Conservation (phyloP, 2,888 invertebrate genomes). For the Philhelius pedissequus region DNA sequence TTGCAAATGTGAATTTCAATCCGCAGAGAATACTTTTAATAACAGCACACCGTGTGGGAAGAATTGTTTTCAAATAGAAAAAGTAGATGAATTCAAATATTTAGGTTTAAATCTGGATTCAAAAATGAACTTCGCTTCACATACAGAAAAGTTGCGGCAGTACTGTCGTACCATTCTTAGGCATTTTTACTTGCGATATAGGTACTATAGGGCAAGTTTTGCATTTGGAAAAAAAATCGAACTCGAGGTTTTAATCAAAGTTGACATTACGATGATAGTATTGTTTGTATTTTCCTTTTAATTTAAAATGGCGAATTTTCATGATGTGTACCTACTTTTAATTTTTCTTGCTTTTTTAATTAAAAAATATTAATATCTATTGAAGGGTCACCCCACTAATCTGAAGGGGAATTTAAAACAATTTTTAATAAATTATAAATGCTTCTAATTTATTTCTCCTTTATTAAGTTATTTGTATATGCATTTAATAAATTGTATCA, state of each 20-base stretch:
- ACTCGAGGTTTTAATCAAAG: too few species aligned
- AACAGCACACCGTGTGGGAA: neutral
- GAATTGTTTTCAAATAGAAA: neutral
- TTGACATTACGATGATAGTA: too few species aligned
- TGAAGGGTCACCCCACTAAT: too few species aligned
- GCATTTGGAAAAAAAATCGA: too few species aligned
- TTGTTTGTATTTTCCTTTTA: too few species aligned
- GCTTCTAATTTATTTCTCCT: neutral
- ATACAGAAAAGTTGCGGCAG: neutral
- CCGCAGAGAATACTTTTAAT: neutral
- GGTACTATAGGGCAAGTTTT: too few species aligned
- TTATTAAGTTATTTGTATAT: neutral
- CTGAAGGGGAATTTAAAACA: too few species aligned
- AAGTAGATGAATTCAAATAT: neutral
- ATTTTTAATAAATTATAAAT: neutral
- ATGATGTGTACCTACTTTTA: too few species aligned
- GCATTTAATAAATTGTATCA: too few species aligned
- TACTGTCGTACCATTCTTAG: neutral
- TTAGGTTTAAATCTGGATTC: too few species aligned
- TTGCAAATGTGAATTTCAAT: neutral
- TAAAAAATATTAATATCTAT: too few species aligned
- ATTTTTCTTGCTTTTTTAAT: neutral
- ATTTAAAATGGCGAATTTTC: too few species aligned
- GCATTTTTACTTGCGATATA: neutral
- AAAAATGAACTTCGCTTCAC: neutral